phyloP scores from a whole-genome alignment of 2,797 vertebrate species.

The Pyrocephalus nanus region DNA sequence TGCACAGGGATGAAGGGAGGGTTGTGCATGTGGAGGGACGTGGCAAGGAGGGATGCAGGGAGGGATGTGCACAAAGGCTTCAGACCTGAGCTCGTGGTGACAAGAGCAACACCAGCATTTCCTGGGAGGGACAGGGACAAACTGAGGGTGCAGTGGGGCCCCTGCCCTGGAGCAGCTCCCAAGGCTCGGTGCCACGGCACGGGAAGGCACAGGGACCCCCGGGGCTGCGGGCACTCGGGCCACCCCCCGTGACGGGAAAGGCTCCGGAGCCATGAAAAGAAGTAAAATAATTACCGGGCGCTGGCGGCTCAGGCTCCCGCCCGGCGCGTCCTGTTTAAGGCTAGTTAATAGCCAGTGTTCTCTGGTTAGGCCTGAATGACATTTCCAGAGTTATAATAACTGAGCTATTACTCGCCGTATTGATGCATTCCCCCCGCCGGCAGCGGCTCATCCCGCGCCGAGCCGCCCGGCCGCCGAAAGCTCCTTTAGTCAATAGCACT shows the following conservation, averaged over 20 bases:
- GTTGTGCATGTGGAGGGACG: neutral
- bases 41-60: neutral
- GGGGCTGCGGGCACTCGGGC: neutral
- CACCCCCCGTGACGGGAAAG: neutral
- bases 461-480: conserved; percentile 64
- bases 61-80: neutral
- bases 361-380: conserved; percentile 71
- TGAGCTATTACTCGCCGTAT: conserved; percentile 75
- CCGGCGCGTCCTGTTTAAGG: conserved; percentile 57
- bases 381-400: conserved; percentile 75
- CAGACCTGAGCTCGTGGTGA: neutral
- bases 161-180: neutral
- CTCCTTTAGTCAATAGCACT: conserved; percentile 79
- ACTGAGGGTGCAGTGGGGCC: rapidly evolving
- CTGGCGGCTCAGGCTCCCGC: conserved; percentile 1
- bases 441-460: conserved; percentile 68
- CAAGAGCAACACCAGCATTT: neutral
- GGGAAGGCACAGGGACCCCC: neutral
- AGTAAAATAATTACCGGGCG: conserved; percentile 32
- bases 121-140: neutral
- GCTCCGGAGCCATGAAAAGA: neutral
- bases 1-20: neutral
- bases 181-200: neutral
- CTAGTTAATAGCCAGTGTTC: conserved; percentile 71
- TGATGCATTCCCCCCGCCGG: conserved; percentile 71